Evolutionary conservation across 2,113 vertebrate species (phyloP), one percentile per base, ranked within the genome.

Genomic region (Eidolon helvum): DNA sequence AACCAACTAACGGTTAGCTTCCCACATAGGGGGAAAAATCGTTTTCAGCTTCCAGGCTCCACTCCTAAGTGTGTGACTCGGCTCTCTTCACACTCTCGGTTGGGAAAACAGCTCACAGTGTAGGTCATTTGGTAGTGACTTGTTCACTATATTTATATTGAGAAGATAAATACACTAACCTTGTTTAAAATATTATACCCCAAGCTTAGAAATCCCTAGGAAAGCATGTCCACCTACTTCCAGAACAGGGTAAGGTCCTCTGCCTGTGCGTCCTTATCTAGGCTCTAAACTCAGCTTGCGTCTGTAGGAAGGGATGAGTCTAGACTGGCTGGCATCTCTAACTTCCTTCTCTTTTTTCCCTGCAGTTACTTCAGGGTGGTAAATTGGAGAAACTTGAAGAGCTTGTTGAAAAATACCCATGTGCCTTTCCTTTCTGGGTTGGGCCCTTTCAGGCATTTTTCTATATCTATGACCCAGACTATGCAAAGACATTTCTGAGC

Each of bases 401-500:
- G 66, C 98, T 98, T 98, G 92, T 96, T 16, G 24, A 98, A 83
- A 72, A 98, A 24, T 99, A 99, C 80, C 98, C 98, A 0, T 97
- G 98, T 83, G 98, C 98, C 9, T 99, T 98, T 28, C 98, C 99
- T 19, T 0, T 98, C 15, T 99, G 98, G 99, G 91, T 99, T 89
- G 99, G 99, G 1, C 99, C 99, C 1, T 98, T 98, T 79, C 28
- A 96, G 30, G 95, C 96, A 72, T 57, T 97, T 61, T 87, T 99
- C 28, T 98, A 79, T 66, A 98, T 99, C 95, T 98, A 98, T 87
- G 99, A 99, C 87, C 99, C 99, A 22, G 98, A 99, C 78, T 99
- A 99, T 93, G 98, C 97, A 22, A 99, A 99, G 98, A 98, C 97
- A 16, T 26, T 99, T 59, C 93, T 99, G 57, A 87, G 95, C 75